Base-by-base conservation (phyloP, 2,888 invertebrate genomes). In the Drosophila pseudotakahashii region DNA sequence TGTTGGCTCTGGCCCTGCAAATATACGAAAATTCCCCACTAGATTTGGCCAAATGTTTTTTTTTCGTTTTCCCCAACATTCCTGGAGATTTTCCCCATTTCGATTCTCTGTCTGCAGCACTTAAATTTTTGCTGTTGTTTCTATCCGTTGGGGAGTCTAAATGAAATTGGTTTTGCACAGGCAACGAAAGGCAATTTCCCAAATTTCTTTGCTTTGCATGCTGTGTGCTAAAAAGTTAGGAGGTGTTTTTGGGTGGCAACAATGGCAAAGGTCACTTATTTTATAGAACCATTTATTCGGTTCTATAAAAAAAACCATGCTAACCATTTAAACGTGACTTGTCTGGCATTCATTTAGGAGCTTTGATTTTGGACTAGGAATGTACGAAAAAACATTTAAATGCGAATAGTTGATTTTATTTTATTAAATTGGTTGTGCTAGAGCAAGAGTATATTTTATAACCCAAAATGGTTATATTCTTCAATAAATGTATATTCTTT, bases 161-260 rank as follows among this genome's bases (percentile, higher is more conserved):
- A 88, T 82, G 82, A 86, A 84, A 85, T 83, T 86, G 87, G 75
- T 76, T 75, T 73, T 64, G 57, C 55, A 39, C 44, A 41, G 55
- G 23, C 52, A 48, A 36, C 63, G 73, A 59, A 69, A 47, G 60
- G 55, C 57, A 53, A 54, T 73, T 73, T 67, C 19, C 34, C 41
- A 37, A 50, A 63, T 50, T 53, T 63, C 57, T 34, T 30, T 45
- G 36, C 51, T 51, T 50, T 55, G 57, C 60, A 63, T 57, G 26
- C 19, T 61, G 54, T 50, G 26, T 14, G 16, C 48, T 26, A 19
- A 37, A 60, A 48, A 62, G 59, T 19, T 32, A 10, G n/a, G 14
- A 41, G 41, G 34, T 57, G 42, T 42, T 42, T 42, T 42, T 42
- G 19, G 19, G 13, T 19, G 42, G 42, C 19, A 57, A 47, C 59